A percentile compares a stretch with the other conserved stretches of the same genome.
Evolutionary conservation across 2,113 vertebrate genomes (phyloP).

Genomic region (Sander vitreus): DNA sequence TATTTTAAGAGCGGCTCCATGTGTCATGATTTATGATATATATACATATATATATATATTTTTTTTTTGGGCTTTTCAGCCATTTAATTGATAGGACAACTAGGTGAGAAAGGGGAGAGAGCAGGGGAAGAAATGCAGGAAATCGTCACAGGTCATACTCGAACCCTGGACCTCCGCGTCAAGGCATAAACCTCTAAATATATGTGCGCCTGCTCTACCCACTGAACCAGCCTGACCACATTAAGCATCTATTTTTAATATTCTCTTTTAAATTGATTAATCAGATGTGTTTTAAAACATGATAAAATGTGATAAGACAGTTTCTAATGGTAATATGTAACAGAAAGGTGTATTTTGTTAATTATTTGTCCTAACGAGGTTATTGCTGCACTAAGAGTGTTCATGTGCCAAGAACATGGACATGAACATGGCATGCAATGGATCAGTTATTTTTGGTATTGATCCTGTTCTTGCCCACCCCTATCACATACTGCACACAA

Average conservation of each 20-base stretch:
- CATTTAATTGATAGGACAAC: too few relatives aligned
- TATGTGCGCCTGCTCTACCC: too few relatives aligned
- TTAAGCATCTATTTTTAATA: neutral
- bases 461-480: neutral
- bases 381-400: neutral
- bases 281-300: neutral
- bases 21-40: neutral
- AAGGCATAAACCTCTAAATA: too few relatives aligned
- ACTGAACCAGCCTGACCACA: too few relatives aligned
- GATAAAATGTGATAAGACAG: neutral
- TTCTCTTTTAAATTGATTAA: neutral
- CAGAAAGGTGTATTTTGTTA: neutral
- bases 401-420: neutral
- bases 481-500: neutral
- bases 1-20: neutral
- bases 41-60: too few relatives aligned
- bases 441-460: neutral
- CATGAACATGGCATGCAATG: neutral
- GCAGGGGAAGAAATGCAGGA: too few relatives aligned
- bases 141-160: too few relatives aligned
- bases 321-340: neutral
- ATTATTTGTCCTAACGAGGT: neutral
- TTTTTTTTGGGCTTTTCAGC: too few relatives aligned
- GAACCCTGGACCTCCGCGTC: too few relatives aligned
- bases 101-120: too few relatives aligned